phyloP scores from a whole-genome alignment of 2,888 invertebrate genomes.

The Lutraria lutraria region DNA sequence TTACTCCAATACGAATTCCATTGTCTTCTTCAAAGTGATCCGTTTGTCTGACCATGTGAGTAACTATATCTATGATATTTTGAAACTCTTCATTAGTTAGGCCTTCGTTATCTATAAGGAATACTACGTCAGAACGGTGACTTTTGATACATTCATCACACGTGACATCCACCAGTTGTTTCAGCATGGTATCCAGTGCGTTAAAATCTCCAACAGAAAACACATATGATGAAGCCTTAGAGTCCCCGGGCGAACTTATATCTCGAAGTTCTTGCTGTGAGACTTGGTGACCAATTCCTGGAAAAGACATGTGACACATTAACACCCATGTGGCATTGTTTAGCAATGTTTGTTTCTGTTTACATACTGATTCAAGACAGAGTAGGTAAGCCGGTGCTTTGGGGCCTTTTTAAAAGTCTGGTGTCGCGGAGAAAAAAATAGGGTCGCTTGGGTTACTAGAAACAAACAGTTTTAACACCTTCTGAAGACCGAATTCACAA shows the following conservation, averaged over 20 bases:
- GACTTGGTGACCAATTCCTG: slow-evolving; percentile 32
- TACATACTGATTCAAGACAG: too few relatives aligned
- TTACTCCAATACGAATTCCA: background rate
- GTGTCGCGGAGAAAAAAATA: too few relatives aligned
- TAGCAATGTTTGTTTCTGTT: too few relatives aligned
- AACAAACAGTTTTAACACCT: too few relatives aligned
- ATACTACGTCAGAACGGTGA: slow-evolving; percentile 12
- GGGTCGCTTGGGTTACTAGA: too few relatives aligned
- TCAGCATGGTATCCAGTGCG: slow-evolving; percentile 20
- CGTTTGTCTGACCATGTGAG: background rate
- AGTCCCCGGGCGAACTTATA: slow-evolving; percentile 26
- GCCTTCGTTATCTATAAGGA: slow-evolving; percentile 6
- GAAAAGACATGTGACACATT: background rate
- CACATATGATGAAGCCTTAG: slow-evolving; percentile 20
- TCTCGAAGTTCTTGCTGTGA: slow-evolving; percentile 29
- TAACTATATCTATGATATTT: background rate
- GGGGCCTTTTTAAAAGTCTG: too few relatives aligned
- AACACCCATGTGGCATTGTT: too few relatives aligned
- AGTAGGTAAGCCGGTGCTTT: too few relatives aligned
- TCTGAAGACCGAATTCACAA: too few relatives aligned
- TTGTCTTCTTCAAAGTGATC: background rate
- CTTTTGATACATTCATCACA: slow-evolving; percentile 30
- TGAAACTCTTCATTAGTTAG: slow-evolving; percentile 31
- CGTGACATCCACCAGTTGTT: slow-evolving; percentile 33
- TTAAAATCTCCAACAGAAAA: slow-evolving; percentile 25